Evolutionary conservation across 2,888 invertebrate species (phyloP), one percentile per base, ranked within the genome.

Genomic region (Polietes domitor): DNA sequence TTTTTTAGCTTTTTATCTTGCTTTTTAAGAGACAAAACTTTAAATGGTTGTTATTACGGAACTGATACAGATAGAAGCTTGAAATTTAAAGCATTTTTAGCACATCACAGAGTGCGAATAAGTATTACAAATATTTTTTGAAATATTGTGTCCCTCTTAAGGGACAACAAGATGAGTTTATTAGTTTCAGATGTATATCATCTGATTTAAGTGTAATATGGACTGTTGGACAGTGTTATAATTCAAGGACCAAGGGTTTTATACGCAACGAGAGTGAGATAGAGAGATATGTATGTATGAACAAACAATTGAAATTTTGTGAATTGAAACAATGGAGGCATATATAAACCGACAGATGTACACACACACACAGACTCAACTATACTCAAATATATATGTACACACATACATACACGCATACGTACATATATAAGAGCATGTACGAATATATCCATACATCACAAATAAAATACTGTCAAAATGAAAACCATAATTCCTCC

Each of bases 401-500:
- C 50, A 50, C 12, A 5, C 32, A 32, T 32, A 24, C 21, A 55
- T 32, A 32, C 3, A 32, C 32, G 7, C 7, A 32, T 32, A 32
- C 32, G 7, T 7, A 32, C 32, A 32, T 7, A 7, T 32, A 32
- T 7, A 32, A 37, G 37, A n/a, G 1, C n/a, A 47, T 47, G 47
- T n/a, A 47, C 47, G n/a, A 2, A 47, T 12, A 47, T 47, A n/a
- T n/a, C 47, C 12, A 17, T 7, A 53, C 53, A 53, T 53, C 53
- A 26, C 58, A 58, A 58, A 58, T 77, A 74, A 68, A 70, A 78
- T 63, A 21, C 71, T 83, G 80, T 83, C 79, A 77, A 63, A 74
- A 74, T 80, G 74, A 74, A 83, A 77, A 71, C 70, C 76, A 80
- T 80, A 74, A 80, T 77, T 77, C 65, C 43, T 9, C 53, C 74